These are phyloP conservation scores for Mycalesis mineus DNA, from an alignment of 2,888 invertebrate genomes.

Conservation along the genomic window DNA sequence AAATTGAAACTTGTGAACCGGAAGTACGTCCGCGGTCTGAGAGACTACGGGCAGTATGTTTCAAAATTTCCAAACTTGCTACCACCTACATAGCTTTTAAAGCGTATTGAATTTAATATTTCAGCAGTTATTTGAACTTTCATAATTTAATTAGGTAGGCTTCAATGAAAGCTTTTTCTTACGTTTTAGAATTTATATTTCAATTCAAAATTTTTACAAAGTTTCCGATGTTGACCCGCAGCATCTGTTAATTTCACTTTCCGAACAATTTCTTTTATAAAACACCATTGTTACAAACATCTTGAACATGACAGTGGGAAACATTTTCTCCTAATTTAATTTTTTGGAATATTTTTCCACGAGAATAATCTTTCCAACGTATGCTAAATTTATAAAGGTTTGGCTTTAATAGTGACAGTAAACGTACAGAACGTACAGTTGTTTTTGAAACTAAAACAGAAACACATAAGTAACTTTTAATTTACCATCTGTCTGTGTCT, in stretches of 20 bases:
- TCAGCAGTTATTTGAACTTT: background rate
- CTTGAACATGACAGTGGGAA: background rate
- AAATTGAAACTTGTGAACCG: conserved; percentile 32
- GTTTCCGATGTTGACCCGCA: background rate
- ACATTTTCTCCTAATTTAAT: background rate
- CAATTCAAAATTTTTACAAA: background rate
- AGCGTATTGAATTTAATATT: background rate
- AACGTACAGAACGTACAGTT: too few relatives aligned
- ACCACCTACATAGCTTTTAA: conserved; percentile 21
- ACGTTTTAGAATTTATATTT: background rate
- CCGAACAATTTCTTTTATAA: too few relatives aligned
- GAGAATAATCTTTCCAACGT: too few relatives aligned
- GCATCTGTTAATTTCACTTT: background rate
- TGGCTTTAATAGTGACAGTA: too few relatives aligned
- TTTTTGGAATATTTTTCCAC: background rate
- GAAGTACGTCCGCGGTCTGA: conserved; percentile 27
- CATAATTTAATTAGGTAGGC: background rate
- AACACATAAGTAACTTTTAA: too few relatives aligned
- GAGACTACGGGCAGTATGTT: conserved; percentile 30
- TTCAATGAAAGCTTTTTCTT: background rate
- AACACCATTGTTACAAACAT: too few relatives aligned
- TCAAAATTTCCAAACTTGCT: conserved; percentile 32
- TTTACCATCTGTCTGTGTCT: too few relatives aligned
- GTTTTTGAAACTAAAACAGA: too few relatives aligned
- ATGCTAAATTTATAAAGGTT: too few relatives aligned